phyloP scores from a whole-genome alignment of 2,888 invertebrate species.

The Elgonia sp. region DNA sequence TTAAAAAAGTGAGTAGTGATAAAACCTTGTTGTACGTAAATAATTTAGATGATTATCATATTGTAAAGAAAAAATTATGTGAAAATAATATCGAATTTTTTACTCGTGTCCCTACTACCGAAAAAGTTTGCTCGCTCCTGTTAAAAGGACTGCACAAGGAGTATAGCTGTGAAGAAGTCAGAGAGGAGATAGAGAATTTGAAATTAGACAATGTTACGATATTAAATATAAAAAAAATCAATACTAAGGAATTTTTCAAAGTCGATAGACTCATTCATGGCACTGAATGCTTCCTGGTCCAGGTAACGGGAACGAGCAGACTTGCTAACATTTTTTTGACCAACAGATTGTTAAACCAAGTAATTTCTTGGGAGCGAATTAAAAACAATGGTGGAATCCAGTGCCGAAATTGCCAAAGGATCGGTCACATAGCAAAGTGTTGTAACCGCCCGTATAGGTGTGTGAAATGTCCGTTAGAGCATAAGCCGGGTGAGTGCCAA shows the following conservation, averaged over 20 bases:
- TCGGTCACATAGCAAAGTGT: constrained; percentile 32
- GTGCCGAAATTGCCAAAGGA: constrained; percentile 44
- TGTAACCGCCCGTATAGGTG: constrained; percentile 49
- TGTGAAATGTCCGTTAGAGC: constrained; percentile 45
- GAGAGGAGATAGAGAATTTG: not conserved
- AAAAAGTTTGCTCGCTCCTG: constrained; percentile 22
- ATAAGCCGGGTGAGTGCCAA: constrained; percentile 35
- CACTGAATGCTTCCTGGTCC: constrained; percentile 13
- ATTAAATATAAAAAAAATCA: constrained; percentile 1
- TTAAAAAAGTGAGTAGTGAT: not conserved
- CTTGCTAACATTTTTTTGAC: not conserved
- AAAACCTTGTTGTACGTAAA: not conserved
- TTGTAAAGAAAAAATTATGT: too few species aligned
- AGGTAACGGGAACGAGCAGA: constrained; percentile 18
- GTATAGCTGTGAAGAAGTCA: not conserved
- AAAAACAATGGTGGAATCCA: constrained; percentile 31
- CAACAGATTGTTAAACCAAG: not conserved
- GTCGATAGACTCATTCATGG: not conserved
- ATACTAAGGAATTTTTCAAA: constrained; percentile 32
- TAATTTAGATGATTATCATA: not conserved
- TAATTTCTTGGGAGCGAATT: constrained; percentile 41
- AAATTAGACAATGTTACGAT: not conserved
- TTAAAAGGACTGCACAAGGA: constrained; percentile 18
- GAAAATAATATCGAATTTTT: constrained; percentile 11
- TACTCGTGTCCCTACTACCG: not conserved